These are phyloP conservation scores for Aradus depressus DNA, from an alignment of 2,888 invertebrate genomes.

Conservation along the genomic window DNA sequence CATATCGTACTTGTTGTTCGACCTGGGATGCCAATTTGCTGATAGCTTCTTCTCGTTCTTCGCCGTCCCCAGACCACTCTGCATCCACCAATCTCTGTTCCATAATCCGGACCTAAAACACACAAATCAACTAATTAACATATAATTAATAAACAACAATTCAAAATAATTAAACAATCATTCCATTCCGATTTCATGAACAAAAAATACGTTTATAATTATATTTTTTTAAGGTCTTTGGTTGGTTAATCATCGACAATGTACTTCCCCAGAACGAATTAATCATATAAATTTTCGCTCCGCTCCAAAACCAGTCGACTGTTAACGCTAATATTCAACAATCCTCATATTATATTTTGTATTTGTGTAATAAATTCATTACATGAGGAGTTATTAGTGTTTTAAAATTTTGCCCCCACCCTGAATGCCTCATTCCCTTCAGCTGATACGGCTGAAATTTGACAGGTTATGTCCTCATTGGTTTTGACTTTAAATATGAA, in stretches of 20 bases:
- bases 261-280: too few species aligned
- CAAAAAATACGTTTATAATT: background rate
- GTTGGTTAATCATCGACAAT: background rate
- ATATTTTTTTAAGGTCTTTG: background rate
- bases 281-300: too few species aligned
- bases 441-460: too few species aligned
- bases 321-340: too few species aligned
- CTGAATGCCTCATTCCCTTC: too few species aligned
- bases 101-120: slow-evolving; percentile 40
- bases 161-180: slow-evolving; percentile 11
- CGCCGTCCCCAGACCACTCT: slow-evolving; percentile 35
- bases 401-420: too few species aligned
- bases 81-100: slow-evolving; percentile 39
- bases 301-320: too few species aligned
- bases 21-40: slow-evolving; percentile 70
- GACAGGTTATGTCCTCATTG: too few species aligned
- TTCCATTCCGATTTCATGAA: background rate
- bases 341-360: background rate
- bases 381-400: too few species aligned
- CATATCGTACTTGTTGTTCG: slow-evolving; percentile 60
- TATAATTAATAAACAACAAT: slow-evolving; percentile 6
- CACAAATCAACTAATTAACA: too few species aligned
- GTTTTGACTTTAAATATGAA: too few species aligned
- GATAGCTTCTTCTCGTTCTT: slow-evolving; percentile 48
- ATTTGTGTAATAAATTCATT: too few species aligned